Evolutionary conservation across 1,140 invertebrate genomes (phyloP), one percentile per base, ranked within the genome.

Genomic region (Sycophaga agraensis): DNA sequence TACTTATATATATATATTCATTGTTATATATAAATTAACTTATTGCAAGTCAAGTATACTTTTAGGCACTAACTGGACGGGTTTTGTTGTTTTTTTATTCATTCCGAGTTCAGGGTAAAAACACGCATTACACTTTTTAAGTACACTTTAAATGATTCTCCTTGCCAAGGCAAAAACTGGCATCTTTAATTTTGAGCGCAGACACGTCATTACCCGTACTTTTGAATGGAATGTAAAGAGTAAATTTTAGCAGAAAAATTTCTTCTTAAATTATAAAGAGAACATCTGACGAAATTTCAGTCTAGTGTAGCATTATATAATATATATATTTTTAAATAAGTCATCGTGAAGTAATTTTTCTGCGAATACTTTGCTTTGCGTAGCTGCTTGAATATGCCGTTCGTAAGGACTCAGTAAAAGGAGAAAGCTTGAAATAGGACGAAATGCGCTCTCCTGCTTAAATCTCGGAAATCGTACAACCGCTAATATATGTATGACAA

Each of bases 51-150:
- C 51, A 43, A 64, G 63, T 66, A 68, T 42, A 65, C 69, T 53
- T 49, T 57, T 76, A 77, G 75, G 75, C 75, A 76, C 73, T 74
- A 77, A 70, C 70, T 75, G 75, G 75, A 77, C 75, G 75, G 75
- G 70, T 69, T 53, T 72, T 65, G 63, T 70, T 73, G 34, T 63
- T 68, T 31, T 31, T 68, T 42, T 66, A n/a, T n/a, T n/a, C n/a
- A n/a, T 51, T 66, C 8, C 24, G n/a, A 59, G 16, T 68, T 61
- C 53, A 67, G 63, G 69, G 66, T 71, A 75, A 73, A 71, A 67
- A 70, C 72, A 75, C 70, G 73, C 68, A 49, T 67, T 14, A 51
- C 43, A n/a, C 24, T 21, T 37, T 4, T 48, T 76, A 77, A 75
- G 75, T 77, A 77, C 73, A 77, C 73, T 77, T 76, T 16, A 59